phyloP scores from a whole-genome alignment of 2,888 invertebrate genomes.

The Lasioglossum lativentre region DNA sequence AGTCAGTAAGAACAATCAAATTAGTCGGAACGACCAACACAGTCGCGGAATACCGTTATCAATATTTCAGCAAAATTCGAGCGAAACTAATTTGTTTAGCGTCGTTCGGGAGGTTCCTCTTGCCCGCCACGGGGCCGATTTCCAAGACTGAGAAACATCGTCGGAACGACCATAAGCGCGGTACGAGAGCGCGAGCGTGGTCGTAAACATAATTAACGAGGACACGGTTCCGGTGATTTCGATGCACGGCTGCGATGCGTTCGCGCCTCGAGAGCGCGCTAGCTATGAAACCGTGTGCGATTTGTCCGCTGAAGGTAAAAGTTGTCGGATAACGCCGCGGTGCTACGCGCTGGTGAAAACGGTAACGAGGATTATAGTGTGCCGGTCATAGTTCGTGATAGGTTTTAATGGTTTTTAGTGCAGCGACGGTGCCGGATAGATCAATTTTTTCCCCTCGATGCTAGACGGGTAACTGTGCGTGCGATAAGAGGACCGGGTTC shows the following conservation, averaged over 20 bases:
- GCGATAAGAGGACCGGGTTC: not conserved
- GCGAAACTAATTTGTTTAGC: not conserved
- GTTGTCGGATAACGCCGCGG: not conserved
- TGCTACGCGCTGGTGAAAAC: not conserved
- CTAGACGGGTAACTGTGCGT: not conserved
- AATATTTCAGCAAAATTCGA: not conserved
- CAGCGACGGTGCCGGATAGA: not conserved
- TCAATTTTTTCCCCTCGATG: not conserved
- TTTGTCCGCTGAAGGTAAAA: not conserved
- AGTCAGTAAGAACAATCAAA: too few species aligned
- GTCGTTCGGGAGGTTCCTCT: not conserved
- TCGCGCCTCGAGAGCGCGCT: not conserved
- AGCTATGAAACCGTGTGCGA: not conserved
- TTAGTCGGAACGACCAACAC: not conserved
- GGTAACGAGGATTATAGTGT: not conserved
- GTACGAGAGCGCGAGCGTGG: not conserved
- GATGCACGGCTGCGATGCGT: not conserved
- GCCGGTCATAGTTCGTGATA: not conserved
- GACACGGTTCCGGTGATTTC: conserved; percentile 3
- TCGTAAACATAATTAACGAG: conserved; percentile 8
- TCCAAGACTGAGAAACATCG: not conserved
- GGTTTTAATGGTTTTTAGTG: conserved; percentile 6
- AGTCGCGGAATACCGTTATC: too few species aligned
- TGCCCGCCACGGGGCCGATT: not conserved
- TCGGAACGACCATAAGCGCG: not conserved